Percentiles rank a stretch among this genome's conserved stretches.
These are phyloP conservation scores for Macaca nemestrina DNA, from an alignment of 2,113 vertebrate genomes.

Conservation along the genomic window DNA sequence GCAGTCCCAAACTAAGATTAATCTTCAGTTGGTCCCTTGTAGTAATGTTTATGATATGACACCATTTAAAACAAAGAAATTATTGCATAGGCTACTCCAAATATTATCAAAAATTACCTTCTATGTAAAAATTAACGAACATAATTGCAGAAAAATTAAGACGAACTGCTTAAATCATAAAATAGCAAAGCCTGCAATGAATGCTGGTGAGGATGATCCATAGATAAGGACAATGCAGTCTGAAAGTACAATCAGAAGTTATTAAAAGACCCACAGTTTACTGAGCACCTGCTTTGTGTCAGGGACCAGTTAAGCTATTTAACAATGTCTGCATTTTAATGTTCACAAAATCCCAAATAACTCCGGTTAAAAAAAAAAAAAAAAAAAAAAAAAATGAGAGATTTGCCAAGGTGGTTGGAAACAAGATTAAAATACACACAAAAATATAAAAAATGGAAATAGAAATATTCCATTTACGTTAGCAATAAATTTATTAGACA, in stretches of 20 bases:
- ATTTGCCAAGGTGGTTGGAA: neutral
- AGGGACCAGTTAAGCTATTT: neutral
- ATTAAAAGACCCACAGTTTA: neutral
- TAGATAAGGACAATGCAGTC: neutral
- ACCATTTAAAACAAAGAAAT: neutral
- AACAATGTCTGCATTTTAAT: neutral
- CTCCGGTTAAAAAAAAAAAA: neutral
- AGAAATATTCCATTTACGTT: neutral
- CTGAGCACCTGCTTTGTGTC: neutral
- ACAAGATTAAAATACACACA: neutral
- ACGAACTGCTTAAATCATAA: neutral
- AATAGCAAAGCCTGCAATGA: neutral
- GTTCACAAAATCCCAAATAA: neutral
- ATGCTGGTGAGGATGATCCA: neutral
- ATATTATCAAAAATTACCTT: neutral
- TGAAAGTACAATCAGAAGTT: neutral
- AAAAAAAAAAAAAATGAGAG: neutral
- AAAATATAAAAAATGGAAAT: neutral
- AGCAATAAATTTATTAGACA: neutral
- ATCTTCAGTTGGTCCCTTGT: neutral
- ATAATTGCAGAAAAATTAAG: constrained; percentile 13
- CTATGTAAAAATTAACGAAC: neutral
- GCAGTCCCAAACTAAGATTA: neutral
- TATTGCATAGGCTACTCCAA: neutral
- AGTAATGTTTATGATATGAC: neutral